Percentiles rank a stretch among this genome's conserved stretches.
Evolutionary conservation across 2,797 vertebrate species (phyloP).

Genomic region (Anabas testudineus): DNA sequence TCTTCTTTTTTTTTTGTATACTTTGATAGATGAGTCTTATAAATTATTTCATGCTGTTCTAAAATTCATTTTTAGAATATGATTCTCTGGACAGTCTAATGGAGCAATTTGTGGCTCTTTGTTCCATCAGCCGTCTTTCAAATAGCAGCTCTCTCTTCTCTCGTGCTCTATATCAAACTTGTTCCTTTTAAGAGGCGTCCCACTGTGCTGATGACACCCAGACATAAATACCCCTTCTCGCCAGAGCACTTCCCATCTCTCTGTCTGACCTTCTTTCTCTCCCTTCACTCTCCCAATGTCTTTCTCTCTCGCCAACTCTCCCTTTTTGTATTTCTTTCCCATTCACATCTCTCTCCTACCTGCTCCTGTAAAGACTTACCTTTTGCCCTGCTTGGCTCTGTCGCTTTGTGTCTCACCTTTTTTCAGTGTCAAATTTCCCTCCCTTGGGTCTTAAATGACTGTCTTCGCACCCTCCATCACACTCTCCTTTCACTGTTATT

Average conservation of each 20-base stretch:
- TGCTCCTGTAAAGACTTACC: constrained; percentile 43
- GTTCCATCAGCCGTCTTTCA: constrained; percentile 66
- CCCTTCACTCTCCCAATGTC: constrained; percentile 31
- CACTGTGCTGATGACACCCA: constrained; percentile 65
- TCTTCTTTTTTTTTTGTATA: too few species aligned
- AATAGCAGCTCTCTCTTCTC: constrained; percentile 36
- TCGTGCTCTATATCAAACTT: constrained; percentile 63
- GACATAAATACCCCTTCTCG: constrained; percentile 75
- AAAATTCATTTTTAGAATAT: constrained; percentile 63
- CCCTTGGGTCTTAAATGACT: constrained; percentile 21
- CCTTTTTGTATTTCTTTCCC: constrained; percentile 47
- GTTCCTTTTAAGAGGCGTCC: constrained; percentile 77
- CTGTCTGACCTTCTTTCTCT: constrained; percentile 77
- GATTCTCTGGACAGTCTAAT: constrained; percentile 73
- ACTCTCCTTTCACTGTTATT: constrained; percentile 48
- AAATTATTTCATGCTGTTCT: constrained; percentile 72
- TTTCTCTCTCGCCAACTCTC: constrained; percentile 37
- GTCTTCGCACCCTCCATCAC: constrained; percentile 59
- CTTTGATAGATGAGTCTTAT: constrained; percentile 77
- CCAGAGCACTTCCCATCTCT: constrained; percentile 64
- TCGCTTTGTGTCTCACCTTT: constrained; percentile 51
- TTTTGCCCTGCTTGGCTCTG: constrained; percentile 35
- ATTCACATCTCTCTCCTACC: constrained; percentile 42
- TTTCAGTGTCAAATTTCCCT: constrained; percentile 36
- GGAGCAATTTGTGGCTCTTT: constrained; percentile 72